These are phyloP conservation scores for Meteorus colon DNA, from an alignment of 2,888 invertebrate genomes.

Conservation along the genomic window DNA sequence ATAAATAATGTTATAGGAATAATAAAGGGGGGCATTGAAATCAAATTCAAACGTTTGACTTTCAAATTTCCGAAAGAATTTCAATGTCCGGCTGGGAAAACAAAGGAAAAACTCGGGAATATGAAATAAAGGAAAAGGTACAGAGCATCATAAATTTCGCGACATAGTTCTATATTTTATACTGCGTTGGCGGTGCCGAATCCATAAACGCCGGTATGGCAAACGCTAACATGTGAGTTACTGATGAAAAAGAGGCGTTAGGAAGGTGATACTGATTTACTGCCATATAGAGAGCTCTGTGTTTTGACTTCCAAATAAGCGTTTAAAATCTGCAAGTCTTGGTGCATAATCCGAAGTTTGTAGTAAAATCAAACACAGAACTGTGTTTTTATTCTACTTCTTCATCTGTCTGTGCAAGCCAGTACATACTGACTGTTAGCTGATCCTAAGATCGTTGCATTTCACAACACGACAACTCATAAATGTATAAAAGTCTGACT, in stretches of 20 bases:
- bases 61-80: not conserved
- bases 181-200: not conserved
- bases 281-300: not conserved
- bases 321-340: not conserved
- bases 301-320: not conserved
- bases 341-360: not conserved
- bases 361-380: not conserved
- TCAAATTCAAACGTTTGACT: not conserved
- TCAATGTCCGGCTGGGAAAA: not conserved
- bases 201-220: not conserved
- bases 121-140: not conserved
- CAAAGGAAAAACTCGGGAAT: not conserved
- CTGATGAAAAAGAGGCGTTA: not conserved
- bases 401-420: not conserved
- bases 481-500: not conserved
- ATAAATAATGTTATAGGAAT: not conserved
- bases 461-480: not conserved
- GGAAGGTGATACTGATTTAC: slow-evolving; percentile 10
- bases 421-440: not conserved
- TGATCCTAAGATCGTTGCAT: not conserved
- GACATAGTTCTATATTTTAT: slow-evolving; percentile 3
- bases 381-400: not conserved
- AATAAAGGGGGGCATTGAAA: not conserved
- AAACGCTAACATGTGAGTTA: not conserved
- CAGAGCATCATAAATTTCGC: not conserved